These are phyloP conservation scores for Drosophila auraria DNA, from an alignment of 1,140 invertebrate species.

Conservation along the genomic window DNA sequence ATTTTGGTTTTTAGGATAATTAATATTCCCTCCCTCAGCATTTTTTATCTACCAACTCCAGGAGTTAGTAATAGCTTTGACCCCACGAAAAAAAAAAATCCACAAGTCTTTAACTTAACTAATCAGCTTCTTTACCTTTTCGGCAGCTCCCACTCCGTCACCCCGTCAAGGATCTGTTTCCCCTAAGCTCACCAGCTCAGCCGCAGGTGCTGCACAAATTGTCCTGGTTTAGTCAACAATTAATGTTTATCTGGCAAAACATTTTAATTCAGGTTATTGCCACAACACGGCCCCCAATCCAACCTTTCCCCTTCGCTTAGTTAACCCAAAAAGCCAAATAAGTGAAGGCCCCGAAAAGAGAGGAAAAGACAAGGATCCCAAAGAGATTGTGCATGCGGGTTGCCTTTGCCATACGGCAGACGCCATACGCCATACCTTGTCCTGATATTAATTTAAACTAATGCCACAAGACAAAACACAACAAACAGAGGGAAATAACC, in stretches of 20 bases:
- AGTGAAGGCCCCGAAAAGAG: slow-evolving; percentile 14
- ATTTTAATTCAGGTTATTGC: slow-evolving; percentile 53
- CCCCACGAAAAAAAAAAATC: neutral
- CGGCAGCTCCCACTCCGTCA: neutral
- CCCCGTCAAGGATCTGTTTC: neutral
- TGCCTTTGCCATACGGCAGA: neutral
- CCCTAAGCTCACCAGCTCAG: slow-evolving; percentile 10
- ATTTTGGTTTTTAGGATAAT: neutral
- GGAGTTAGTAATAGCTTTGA: neutral
- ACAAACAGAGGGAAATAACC: slow-evolving; percentile 41
- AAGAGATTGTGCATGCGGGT: slow-evolving; percentile 36
- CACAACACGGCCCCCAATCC: neutral
- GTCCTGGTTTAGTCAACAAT: slow-evolving; percentile 47
- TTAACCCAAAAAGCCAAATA: slow-evolving; percentile 19
- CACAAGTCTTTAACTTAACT: slow-evolving; percentile 19
- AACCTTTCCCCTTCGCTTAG: slow-evolving; percentile 13
- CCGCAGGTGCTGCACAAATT: slow-evolving; percentile 41
- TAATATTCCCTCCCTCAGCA: neutral
- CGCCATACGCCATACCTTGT: slow-evolving; percentile 22
- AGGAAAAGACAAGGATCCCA: slow-evolving; percentile 12
- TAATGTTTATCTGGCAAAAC: slow-evolving; percentile 55
- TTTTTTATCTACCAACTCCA: neutral
- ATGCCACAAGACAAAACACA: slow-evolving; percentile 49
- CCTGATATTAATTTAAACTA: slow-evolving; percentile 74
- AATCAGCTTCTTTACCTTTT: slow-evolving; percentile 19